phyloP scores from a whole-genome alignment of 2,113 vertebrate species.

The Anoura caudifer region DNA sequence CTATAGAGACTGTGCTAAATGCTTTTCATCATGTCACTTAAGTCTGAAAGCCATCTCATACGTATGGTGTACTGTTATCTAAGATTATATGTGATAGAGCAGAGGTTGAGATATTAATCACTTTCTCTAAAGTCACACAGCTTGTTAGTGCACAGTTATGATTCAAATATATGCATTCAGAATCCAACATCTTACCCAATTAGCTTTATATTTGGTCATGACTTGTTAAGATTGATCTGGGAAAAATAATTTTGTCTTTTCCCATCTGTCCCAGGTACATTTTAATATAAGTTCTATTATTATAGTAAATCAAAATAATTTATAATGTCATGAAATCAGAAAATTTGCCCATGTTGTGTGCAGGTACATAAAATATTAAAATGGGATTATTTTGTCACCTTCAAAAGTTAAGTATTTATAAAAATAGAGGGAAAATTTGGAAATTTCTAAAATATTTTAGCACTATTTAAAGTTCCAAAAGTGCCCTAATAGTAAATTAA shows the following conservation, averaged over 20 bases:
- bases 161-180: not conserved
- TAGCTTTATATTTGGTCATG: not conserved
- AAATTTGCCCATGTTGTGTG: not conserved
- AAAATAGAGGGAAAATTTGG: not conserved
- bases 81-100: not conserved
- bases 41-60: not conserved
- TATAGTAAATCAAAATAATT: not conserved
- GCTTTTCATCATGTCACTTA: not conserved
- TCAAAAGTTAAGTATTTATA: not conserved
- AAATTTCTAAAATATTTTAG: not conserved
- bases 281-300: not conserved
- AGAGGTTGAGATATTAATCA: not conserved
- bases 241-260: not conserved
- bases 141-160: not conserved
- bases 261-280: not conserved
- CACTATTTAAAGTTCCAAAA: not conserved
- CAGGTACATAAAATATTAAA: not conserved
- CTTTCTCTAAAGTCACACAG: not conserved
- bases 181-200: not conserved
- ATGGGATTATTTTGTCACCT: not conserved
- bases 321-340: not conserved
- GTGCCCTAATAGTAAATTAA: slow-evolving; percentile 6
- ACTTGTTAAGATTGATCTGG: not conserved
- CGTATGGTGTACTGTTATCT: not conserved
- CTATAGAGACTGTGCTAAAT: not conserved